These are phyloP conservation scores for Polyommatus iphigenia DNA, from an alignment of 2,888 invertebrate genomes.

Conservation along the genomic window DNA sequence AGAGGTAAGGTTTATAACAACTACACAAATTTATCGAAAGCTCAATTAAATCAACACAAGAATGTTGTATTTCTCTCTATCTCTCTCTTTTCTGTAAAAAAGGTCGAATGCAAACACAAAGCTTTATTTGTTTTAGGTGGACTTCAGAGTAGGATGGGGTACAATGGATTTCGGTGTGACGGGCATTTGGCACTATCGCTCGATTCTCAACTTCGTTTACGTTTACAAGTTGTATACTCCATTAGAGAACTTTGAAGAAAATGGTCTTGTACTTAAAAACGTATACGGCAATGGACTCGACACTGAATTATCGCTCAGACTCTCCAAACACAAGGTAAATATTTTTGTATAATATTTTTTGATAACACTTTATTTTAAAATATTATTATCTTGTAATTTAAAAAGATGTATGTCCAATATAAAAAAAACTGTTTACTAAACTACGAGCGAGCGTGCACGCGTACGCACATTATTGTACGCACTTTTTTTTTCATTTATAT, in stretches of 20 bases:
- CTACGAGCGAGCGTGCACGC: not conserved
- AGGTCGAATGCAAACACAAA: not conserved
- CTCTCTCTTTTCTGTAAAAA: not conserved
- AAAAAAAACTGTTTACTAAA: not conserved
- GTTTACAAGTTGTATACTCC: conserved; percentile 89
- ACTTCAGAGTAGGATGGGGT: conserved; percentile 88
- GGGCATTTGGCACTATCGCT: conserved; percentile 86
- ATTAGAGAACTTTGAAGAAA: conserved; percentile 87
- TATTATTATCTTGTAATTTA: too few species aligned
- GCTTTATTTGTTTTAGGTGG: conserved; percentile 70
- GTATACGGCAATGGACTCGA: conserved; percentile 83
- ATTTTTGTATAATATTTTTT: too few species aligned
- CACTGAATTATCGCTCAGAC: conserved; percentile 84
- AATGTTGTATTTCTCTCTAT: not conserved
- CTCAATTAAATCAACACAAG: not conserved
- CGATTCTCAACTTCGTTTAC: conserved; percentile 86
- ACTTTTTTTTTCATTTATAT: conserved; percentile 43
- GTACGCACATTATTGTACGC: not conserved
- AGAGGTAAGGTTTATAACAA: conserved; percentile 69
- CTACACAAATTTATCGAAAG: not conserved
- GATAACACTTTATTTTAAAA: too few species aligned
- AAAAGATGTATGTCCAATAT: too few species aligned
- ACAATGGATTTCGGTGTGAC: conserved; percentile 87
- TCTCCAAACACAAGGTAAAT: conserved; percentile 84
- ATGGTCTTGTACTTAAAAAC: conserved; percentile 86